Percentiles rank a stretch among this genome's conserved stretches.
Conservation (phyloP, 2,888 invertebrate species). For the Tipula confusa region DNA sequence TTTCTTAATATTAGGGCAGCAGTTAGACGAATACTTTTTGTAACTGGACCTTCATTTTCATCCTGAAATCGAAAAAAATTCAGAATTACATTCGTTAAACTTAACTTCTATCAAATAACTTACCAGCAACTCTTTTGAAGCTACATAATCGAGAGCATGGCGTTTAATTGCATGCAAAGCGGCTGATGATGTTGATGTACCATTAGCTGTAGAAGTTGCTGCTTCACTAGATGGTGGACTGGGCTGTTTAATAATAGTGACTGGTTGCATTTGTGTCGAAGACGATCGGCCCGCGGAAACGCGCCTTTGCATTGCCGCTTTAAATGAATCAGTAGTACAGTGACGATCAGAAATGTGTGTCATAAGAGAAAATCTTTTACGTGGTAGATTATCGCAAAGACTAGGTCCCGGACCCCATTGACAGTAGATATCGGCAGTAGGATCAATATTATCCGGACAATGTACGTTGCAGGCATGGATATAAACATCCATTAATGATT, state of each 20-base stretch:
- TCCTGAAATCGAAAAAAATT: slow-evolving; percentile 60
- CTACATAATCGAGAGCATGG: slow-evolving; percentile 86
- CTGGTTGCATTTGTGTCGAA: slow-evolving; percentile 41
- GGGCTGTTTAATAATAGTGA: slow-evolving; percentile 42
- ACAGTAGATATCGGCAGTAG: slow-evolving; percentile 73
- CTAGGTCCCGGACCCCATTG: slow-evolving; percentile 68
- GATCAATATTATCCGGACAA: slow-evolving; percentile 62
- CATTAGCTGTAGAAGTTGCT: slow-evolving; percentile 40
- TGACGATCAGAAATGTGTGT: slow-evolving; percentile 96
- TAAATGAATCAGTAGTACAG: slow-evolving; percentile 65
- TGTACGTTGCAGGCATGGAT: slow-evolving; percentile 82
- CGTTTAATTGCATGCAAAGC: slow-evolving; percentile 95
- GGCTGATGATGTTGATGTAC: slow-evolving; percentile 53
- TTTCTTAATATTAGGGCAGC: slow-evolving; percentile 95
- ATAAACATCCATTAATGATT: slow-evolving; percentile 73
- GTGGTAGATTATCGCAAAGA: slow-evolving; percentile 79
- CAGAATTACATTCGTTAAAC: not conserved
- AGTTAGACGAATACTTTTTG: slow-evolving; percentile 96
- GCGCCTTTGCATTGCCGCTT: slow-evolving; percentile 44
- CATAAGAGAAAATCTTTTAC: slow-evolving; percentile 90
- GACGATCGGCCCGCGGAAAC: slow-evolving; percentile 42
- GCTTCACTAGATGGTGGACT: slow-evolving; percentile 40
- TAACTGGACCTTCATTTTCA: slow-evolving; percentile 97
- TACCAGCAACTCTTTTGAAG: slow-evolving; percentile 85
- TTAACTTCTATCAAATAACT: slow-evolving; percentile 39